These are phyloP conservation scores for Gallinago media DNA, from an alignment of 2,113 vertebrate species.

Conservation along the genomic window DNA sequence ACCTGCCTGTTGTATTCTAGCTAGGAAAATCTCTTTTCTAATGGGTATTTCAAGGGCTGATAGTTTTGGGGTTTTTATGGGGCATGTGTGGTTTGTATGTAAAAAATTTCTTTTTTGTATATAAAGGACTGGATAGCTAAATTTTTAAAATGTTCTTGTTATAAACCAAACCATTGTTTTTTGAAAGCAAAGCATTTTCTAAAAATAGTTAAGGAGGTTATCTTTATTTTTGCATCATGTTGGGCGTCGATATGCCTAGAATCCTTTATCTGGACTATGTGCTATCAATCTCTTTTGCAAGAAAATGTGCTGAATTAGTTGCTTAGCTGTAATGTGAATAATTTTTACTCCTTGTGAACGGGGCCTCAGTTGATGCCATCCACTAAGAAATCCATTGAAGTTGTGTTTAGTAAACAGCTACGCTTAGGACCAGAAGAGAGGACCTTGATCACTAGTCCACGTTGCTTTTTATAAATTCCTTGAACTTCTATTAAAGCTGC, in stretches of 20 bases:
- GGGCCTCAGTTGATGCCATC: background rate
- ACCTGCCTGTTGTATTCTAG: background rate
- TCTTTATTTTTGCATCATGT: background rate
- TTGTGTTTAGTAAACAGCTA: background rate
- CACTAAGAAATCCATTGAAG: background rate
- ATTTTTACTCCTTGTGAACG: background rate
- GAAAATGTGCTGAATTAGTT: background rate
- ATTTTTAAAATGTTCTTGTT: background rate
- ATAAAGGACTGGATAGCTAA: accelerated
- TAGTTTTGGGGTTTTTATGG: background rate
- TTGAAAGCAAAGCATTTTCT: background rate
- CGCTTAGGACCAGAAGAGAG: background rate
- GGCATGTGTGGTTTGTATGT: background rate
- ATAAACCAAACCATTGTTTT: background rate
- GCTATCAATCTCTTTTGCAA: background rate
- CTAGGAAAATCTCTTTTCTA: background rate
- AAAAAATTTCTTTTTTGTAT: background rate
- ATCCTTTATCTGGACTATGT: background rate
- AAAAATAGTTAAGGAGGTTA: background rate
- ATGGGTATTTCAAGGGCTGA: background rate
- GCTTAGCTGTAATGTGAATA: background rate
- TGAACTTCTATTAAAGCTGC: background rate
- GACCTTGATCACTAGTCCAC: background rate
- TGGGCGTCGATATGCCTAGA: background rate
- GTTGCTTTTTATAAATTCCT: background rate